phyloP scores from a whole-genome alignment of 2,797 vertebrate genomes.

The Crocodylus rhombifer region DNA sequence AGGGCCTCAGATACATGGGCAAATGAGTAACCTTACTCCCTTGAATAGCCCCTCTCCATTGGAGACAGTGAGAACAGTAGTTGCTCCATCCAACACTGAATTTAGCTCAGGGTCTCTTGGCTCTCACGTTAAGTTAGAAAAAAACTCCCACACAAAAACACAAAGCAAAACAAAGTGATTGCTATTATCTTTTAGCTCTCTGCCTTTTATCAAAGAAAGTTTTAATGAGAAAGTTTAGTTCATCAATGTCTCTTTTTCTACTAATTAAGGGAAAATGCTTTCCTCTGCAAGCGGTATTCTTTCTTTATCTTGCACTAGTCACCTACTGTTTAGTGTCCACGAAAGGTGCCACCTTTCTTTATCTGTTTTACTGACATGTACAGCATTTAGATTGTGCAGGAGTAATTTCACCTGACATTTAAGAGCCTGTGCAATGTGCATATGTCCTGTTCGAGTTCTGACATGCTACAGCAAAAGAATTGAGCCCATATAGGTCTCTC shows the following conservation, averaged over 20 bases:
- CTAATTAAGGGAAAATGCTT: constrained; percentile 12
- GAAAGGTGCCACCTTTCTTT: background rate
- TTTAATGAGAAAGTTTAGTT: constrained; percentile 42
- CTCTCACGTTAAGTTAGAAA: background rate
- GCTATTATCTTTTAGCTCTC: background rate
- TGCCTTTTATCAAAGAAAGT: background rate
- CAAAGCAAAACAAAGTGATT: no score
- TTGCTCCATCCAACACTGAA: background rate
- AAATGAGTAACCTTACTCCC: background rate
- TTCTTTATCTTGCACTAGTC: constrained; percentile 21
- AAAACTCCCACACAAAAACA: background rate
- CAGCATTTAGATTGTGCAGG: background rate
- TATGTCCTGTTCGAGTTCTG: background rate
- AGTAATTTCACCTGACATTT: background rate
- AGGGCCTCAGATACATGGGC: background rate
- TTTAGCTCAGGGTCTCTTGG: background rate
- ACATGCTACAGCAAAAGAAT: background rate
- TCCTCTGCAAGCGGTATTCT: background rate
- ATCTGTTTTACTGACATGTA: background rate
- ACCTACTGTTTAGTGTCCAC: background rate
- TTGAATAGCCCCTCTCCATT: background rate
- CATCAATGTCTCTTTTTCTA: background rate
- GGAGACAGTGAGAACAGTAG: background rate
- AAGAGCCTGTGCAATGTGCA: background rate
- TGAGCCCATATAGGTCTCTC: background rate